These are phyloP conservation scores for Drosophila asahinai DNA, from an alignment of 1,140 invertebrate species.

Conservation along the genomic window DNA sequence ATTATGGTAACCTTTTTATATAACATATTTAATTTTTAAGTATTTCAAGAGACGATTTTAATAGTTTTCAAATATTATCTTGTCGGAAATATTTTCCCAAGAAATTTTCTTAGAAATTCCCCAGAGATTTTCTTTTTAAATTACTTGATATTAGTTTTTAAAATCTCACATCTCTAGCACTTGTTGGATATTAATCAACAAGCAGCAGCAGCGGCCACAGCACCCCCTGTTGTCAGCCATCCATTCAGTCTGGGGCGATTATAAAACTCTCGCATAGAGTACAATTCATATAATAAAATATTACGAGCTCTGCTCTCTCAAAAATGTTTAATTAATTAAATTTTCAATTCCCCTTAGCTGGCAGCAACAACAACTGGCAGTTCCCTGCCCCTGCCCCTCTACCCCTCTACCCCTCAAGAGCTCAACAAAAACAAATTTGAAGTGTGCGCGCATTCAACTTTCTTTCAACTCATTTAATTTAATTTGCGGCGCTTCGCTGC, in stretches of 20 bases:
- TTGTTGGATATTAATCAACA: conserved; percentile 26
- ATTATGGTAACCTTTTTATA: no score
- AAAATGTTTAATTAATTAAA: conserved; percentile 84
- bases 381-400: conserved; percentile 4
- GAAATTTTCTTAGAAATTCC: neutral
- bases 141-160: neutral
- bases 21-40: no score
- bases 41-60: neutral
- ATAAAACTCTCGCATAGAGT: conserved; percentile 60
- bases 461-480: conserved; percentile 84
- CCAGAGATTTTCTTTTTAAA: neutral
- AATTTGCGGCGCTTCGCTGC: conserved; percentile 78
- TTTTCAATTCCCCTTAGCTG: conserved; percentile 74
- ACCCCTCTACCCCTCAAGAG: neutral
- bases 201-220: neutral
- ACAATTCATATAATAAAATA: conserved; percentile 74
- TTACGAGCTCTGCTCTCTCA: conserved; percentile 63
- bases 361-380: conserved; percentile 38
- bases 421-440: conserved; percentile 74
- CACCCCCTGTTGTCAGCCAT: conserved; percentile 24
- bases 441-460: conserved; percentile 81
- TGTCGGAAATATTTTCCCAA: no score
- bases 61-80: neutral
- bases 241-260: conserved; percentile 56
- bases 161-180: neutral